These are phyloP conservation scores for Eulemur rufifrons DNA, from an alignment of 2,113 vertebrate genomes.

Conservation along the genomic window DNA sequence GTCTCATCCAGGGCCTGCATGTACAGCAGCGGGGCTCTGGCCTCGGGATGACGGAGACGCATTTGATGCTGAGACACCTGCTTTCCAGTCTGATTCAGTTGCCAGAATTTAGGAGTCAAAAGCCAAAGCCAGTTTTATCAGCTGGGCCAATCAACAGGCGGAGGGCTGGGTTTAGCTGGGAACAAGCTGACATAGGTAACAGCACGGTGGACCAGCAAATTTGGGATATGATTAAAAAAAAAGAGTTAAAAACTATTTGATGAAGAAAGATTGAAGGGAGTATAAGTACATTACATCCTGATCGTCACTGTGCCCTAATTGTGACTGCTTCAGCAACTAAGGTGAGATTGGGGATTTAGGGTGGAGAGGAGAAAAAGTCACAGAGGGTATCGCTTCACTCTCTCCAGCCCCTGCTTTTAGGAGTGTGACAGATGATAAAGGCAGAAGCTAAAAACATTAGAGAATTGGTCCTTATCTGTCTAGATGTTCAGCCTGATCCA, in stretches of 20 bases:
- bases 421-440: neutral
- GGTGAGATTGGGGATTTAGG: neutral
- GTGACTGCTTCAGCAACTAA: neutral
- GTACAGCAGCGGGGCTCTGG: neutral
- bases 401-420: neutral
- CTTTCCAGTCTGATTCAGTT: neutral
- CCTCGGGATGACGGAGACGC: fast-evolving
- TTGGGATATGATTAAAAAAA: too few relatives aligned
- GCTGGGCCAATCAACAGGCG: neutral
- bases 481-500: neutral
- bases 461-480: neutral
- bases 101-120: neutral
- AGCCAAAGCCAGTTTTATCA: neutral
- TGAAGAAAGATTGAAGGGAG: neutral
- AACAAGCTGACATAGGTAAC: too few relatives aligned
- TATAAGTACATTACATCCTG: too few relatives aligned
- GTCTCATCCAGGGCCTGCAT: too few relatives aligned
- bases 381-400: fast-evolving
- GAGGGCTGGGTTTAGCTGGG: neutral
- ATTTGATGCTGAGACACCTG: neutral
- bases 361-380: neutral
- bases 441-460: neutral
- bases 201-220: neutral
- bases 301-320: neutral
- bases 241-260: neutral